Conservation (phyloP, 2,888 invertebrate species). For the Phaonia tiefii region DNA sequence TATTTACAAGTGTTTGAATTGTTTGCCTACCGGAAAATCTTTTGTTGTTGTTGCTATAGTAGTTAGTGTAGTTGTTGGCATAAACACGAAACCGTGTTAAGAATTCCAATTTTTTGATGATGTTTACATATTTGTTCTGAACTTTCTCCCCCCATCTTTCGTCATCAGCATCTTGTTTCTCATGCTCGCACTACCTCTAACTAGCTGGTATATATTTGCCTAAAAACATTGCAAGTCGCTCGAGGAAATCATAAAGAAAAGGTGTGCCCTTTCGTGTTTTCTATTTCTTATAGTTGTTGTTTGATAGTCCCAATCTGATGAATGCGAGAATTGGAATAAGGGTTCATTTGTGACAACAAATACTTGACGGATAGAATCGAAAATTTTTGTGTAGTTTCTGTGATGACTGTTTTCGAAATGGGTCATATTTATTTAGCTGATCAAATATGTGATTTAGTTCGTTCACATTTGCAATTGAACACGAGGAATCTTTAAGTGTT, state of each 20-base stretch:
- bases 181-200: too few relatives aligned
- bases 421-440: neutral
- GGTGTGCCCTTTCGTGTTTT: neutral
- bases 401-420: neutral
- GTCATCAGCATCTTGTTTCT: neutral
- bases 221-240: too few relatives aligned
- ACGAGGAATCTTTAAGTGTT: too few relatives aligned
- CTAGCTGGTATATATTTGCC: too few relatives aligned
- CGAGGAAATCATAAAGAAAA: neutral
- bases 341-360: conserved; percentile 2
- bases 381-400: neutral
- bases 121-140: conserved; percentile 49
- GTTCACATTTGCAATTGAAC: too few relatives aligned
- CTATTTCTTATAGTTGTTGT: neutral
- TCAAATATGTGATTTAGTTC: too few relatives aligned
- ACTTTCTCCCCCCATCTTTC: neutral
- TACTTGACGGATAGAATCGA: neutral
- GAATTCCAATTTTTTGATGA: conserved; percentile 64
- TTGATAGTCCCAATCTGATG: neutral
- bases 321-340: neutral
- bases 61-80: conserved; percentile 32
- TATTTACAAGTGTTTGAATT: conserved; percentile 48
- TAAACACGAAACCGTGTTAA: conserved; percentile 56
- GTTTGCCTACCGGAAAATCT: conserved; percentile 26
- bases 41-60: conserved; percentile 16